Percentiles rank a stretch among this genome's conserved stretches.
These are phyloP conservation scores for Prochilodus magdalenae DNA, from an alignment of 2,113 vertebrate genomes.

Conservation along the genomic window DNA sequence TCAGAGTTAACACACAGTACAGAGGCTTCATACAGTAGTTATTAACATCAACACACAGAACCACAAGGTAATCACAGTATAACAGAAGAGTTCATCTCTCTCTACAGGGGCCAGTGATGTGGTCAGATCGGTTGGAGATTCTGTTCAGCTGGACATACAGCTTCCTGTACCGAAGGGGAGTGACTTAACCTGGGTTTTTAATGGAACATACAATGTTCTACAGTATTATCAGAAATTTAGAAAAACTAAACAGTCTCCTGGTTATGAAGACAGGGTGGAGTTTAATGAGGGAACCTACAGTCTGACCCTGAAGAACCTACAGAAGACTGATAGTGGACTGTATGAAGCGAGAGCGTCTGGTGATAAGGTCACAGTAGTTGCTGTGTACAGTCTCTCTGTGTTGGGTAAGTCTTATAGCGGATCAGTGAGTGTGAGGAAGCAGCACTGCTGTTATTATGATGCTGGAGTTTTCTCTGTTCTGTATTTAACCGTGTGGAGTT, in stretches of 20 bases:
- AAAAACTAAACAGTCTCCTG: not conserved
- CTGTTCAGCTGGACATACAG: not conserved
- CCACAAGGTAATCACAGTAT: too few species aligned
- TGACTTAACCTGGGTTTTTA: not conserved
- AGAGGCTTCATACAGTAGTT: too few species aligned
- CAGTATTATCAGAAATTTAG: not conserved
- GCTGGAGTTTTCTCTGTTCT: too few species aligned
- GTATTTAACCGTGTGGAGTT: too few species aligned
- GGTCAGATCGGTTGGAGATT: not conserved
- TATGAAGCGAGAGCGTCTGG: not conserved
- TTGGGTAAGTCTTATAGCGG: too few species aligned
- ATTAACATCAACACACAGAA: too few species aligned
- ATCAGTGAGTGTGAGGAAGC: too few species aligned
- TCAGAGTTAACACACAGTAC: too few species aligned
- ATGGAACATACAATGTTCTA: not conserved
- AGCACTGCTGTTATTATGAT: too few species aligned
- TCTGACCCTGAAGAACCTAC: slow-evolving; percentile 28
- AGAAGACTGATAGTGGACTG: slow-evolving; percentile 20
- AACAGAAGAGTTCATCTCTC: not conserved
- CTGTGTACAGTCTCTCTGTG: too few species aligned
- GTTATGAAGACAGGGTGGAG: not conserved
- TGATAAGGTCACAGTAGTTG: too few species aligned
- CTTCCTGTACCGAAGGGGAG: not conserved
- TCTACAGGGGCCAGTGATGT: not conserved
- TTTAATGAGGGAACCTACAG: not conserved